Evolutionary conservation across 2,797 vertebrate genomes (phyloP), one percentile per base, ranked within the genome.

Genomic region (Ataeniobius toweri): DNA sequence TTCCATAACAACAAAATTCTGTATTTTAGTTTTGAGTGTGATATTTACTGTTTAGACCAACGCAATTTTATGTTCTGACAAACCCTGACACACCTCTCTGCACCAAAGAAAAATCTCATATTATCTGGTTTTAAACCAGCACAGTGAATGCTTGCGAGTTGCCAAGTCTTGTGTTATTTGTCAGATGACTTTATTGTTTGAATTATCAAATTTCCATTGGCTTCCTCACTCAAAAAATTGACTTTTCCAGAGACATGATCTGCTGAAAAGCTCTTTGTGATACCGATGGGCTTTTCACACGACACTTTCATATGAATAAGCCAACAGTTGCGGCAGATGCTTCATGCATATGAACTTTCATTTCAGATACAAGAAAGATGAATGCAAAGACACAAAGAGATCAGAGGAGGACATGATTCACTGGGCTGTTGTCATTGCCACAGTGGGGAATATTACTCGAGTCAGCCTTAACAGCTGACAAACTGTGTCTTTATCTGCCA

Each of bases 391-490:
- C 77, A 87, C 79, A 86, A 80, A 83, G 74, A 86, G 86, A 92
- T 86, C 76, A 88, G 76, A 79, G 51, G 70, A 61, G 71, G 75
- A 83, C 78, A 86, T 91, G 85, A 89, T 84, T 86, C 83, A 81
- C 83, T 81, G 85, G 73, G 81, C 82, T 72, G 81, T 91, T 89
- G 87, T 90, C 84, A 58, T 78, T 65, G 79, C 71, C 85, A 86
- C 85, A 80, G 84, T 73, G 80, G 68, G 76, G 70, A 88, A 85
- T 83, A 89, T 88, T 86, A 86, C 82, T 90, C 75, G 63, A 77
- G 86, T 86, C 81, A 67, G 48, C 74, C 87, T 83, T 78, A 85
- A 85, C 81, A 83, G 84, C 83, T 88, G 85, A 90, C 85, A 88
- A 88, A 74, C 87, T 86, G 80, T 83, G 48, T 86, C 81, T 80